Evolutionary conservation across 2,113 vertebrate species (phyloP).

Genomic region (Pollimyrus isidori): DNA sequence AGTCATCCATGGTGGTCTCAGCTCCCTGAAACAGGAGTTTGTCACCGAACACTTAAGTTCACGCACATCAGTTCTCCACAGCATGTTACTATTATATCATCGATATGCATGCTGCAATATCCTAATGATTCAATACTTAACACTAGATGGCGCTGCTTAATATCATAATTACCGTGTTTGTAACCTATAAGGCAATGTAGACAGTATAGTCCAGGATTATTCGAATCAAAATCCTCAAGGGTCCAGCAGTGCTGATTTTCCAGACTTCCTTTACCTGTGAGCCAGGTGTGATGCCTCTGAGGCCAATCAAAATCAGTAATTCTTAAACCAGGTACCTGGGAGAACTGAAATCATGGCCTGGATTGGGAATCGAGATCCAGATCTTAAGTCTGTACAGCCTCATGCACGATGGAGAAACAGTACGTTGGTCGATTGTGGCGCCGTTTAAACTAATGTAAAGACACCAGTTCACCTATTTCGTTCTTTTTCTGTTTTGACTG

Average conservation of each 20-base stretch:
- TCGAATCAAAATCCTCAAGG: too few species aligned
- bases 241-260: too few species aligned
- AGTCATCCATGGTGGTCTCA: constrained; percentile 70
- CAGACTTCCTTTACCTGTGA: too few species aligned
- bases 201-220: background rate
- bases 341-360: too few species aligned
- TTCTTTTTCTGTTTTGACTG: background rate
- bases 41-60: background rate
- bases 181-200: background rate
- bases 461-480: background rate
- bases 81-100: background rate
- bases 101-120: background rate
- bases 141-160: background rate
- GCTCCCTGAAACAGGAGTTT: constrained; percentile 34
- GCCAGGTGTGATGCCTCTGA: too few species aligned
- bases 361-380: too few species aligned
- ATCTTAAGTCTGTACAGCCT: background rate
- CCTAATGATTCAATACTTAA: background rate
- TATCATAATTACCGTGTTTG: background rate
- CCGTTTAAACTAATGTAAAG: background rate
- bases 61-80: background rate
- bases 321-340: too few species aligned
- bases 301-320: too few species aligned
- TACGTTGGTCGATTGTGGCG: background rate
- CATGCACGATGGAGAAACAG: background rate